Percentiles rank a stretch among this genome's conserved stretches.
Conservation (phyloP, 2,888 invertebrate species). For the Cantharis nigra region DNA sequence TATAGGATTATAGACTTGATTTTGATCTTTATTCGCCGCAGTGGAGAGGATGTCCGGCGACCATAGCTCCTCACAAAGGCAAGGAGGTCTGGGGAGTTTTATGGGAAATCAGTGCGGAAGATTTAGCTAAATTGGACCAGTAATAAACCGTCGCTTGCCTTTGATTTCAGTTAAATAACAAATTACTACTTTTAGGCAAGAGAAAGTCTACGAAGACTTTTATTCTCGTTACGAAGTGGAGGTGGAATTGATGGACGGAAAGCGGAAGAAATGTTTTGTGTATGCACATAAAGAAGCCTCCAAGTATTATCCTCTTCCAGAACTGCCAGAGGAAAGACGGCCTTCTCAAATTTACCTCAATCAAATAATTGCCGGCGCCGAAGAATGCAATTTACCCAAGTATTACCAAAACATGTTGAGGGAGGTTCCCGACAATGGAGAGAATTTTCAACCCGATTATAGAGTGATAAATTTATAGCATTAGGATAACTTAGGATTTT, state of each 20-base stretch:
- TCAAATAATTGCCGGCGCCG: slow-evolving; percentile 74
- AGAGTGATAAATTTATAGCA: neutral
- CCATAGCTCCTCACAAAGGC: slow-evolving; percentile 68
- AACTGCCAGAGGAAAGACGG: slow-evolving; percentile 64
- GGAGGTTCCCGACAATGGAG: slow-evolving; percentile 75
- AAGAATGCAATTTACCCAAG: slow-evolving; percentile 72
- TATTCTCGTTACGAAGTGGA: slow-evolving; percentile 70
- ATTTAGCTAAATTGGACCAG: slow-evolving; percentile 71
- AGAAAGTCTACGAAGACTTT: slow-evolving; percentile 67
- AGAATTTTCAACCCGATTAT: neutral
- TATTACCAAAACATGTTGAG: slow-evolving; percentile 72
- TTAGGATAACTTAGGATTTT: neutral
- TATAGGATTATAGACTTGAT: slow-evolving; percentile 69
- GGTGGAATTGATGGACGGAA: slow-evolving; percentile 62
- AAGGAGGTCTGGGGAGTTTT: slow-evolving; percentile 75
- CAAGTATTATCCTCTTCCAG: slow-evolving; percentile 50
- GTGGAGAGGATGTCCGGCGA: slow-evolving; percentile 85
- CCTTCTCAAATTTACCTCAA: slow-evolving; percentile 80
- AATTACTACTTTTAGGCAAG: slow-evolving; percentile 63
- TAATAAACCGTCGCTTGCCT: slow-evolving; percentile 46
- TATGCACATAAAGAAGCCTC: slow-evolving; percentile 73
- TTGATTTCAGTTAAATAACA: neutral
- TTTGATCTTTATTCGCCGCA: slow-evolving; percentile 66
- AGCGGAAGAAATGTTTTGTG: slow-evolving; percentile 63
- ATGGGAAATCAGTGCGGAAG: slow-evolving; percentile 70